Evolutionary conservation across 2,888 invertebrate species (phyloP).

Genomic region (Osmoderma eremita): DNA sequence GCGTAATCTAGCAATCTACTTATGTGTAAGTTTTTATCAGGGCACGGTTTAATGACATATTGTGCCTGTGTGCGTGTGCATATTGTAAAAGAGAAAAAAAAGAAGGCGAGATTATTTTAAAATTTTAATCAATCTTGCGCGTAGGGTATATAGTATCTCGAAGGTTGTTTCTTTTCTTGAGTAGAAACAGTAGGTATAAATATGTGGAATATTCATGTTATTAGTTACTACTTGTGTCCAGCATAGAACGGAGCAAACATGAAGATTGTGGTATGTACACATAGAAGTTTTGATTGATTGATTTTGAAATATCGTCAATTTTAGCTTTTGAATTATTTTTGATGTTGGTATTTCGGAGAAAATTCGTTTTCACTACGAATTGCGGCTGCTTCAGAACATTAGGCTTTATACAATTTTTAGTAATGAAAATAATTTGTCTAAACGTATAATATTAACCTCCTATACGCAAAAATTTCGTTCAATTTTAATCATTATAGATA

Average conservation of each 20-base stretch:
- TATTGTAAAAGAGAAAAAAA: constrained; percentile 14
- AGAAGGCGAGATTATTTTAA: constrained; percentile 28
- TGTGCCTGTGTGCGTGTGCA: not conserved
- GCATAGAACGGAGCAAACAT: constrained; percentile 32
- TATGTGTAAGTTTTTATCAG: constrained; percentile 29
- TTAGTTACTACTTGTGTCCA: constrained; percentile 29
- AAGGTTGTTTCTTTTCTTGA: constrained; percentile 22
- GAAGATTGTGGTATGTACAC: constrained; percentile 28
- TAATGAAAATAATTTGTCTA: no score
- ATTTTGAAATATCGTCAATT: no score
- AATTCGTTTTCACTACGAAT: no score
- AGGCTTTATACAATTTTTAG: no score
- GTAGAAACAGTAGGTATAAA: constrained; percentile 30
- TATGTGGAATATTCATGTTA: constrained; percentile 31
- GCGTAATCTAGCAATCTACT: not conserved
- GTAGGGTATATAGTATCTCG: constrained; percentile 25
- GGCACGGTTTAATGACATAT: constrained; percentile 32
- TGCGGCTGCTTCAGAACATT: no score
- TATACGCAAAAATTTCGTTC: no score
- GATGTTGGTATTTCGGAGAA: no score
- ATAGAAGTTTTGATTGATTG: not conserved
- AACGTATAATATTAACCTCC: no score
- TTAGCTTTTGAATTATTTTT: no score
- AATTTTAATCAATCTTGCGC: constrained; percentile 29
- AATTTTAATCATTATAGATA: no score